Conservation (phyloP, 2,888 invertebrate genomes). For the Dorcus parallelipipedus region DNA sequence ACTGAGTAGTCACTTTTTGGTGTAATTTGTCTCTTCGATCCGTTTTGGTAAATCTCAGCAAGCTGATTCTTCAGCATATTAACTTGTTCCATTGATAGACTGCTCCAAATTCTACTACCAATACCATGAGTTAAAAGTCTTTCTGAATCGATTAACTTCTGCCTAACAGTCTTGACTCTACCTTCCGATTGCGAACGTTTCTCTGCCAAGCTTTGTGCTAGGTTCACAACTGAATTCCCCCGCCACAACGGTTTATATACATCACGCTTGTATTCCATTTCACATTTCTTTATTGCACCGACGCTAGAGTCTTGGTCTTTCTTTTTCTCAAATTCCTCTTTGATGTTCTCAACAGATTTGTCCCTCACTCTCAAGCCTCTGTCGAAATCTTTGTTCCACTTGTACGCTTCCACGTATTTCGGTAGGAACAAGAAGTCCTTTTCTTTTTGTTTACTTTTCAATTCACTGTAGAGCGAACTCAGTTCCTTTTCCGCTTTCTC, state of each 20-base stretch:
- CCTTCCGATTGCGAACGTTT: constrained; percentile 52
- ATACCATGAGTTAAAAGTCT: constrained; percentile 55
- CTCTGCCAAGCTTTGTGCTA: constrained; percentile 68
- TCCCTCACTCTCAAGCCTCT: constrained; percentile 77
- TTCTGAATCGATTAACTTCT: constrained; percentile 37
- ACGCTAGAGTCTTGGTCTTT: constrained; percentile 52
- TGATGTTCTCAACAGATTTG: constrained; percentile 83
- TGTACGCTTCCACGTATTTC: constrained; percentile 66
- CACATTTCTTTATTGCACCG: constrained; percentile 46
- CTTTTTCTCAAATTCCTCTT: constrained; percentile 69
- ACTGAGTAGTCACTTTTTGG: constrained; percentile 57
- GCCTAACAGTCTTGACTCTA: constrained; percentile 37
- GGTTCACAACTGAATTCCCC: constrained; percentile 76
- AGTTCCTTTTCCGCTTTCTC: constrained; percentile 82
- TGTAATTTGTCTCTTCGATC: constrained; percentile 13
- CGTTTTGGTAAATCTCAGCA: constrained; percentile 72
- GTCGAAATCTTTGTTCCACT: constrained; percentile 75
- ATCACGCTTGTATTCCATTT: constrained; percentile 57
- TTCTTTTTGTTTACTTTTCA: constrained; percentile 75
- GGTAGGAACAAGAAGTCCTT: constrained; percentile 81
- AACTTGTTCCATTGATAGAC: constrained; percentile 80
- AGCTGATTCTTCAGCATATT: constrained; percentile 75
- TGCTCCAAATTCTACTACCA: constrained; percentile 77
- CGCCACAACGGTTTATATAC: constrained; percentile 80
- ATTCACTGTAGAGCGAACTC: constrained; percentile 68